These are phyloP conservation scores for Noctua fimbriata DNA, from an alignment of 2,888 invertebrate species.

Conservation along the genomic window DNA sequence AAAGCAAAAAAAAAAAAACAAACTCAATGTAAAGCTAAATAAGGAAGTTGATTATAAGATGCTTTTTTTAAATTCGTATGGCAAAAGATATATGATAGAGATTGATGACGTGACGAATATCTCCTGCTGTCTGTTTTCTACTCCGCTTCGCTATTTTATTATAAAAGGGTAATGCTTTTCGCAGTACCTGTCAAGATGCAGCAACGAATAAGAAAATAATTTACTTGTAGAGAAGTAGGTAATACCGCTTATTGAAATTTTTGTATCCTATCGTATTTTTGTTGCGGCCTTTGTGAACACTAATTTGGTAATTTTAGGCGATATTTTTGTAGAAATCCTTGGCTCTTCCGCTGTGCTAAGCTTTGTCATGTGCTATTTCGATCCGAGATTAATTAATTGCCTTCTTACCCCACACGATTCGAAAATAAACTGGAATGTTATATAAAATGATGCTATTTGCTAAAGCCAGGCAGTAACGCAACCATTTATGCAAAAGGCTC, in stretches of 20 bases:
- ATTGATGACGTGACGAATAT: neutral
- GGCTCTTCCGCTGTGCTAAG: constrained; percentile 50
- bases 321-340: constrained; percentile 21
- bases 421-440: neutral
- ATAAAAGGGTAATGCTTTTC: constrained; percentile 13
- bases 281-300: constrained; percentile 38
- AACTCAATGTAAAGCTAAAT: neutral
- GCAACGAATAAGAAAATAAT: constrained; percentile 11
- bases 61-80: neutral
- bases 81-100: neutral
- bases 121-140: constrained; percentile 44
- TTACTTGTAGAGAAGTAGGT: constrained; percentile 33
- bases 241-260: constrained; percentile 29
- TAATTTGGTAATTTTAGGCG: constrained; percentile 18
- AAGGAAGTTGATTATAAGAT: neutral
- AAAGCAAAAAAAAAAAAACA: too few species aligned
- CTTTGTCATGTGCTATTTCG: constrained; percentile 59
- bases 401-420: constrained; percentile 1
- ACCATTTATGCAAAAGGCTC: neutral
- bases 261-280: constrained; percentile 33
- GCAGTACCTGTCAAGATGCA: constrained; percentile 19
- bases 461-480: neutral
- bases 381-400: constrained; percentile 50
- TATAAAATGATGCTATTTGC: neutral
- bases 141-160: constrained; percentile 26